Evolutionary conservation across 2,888 invertebrate species (phyloP), one percentile per base, ranked within the genome.

Genomic region (Galeopsomyia nigrocyanea): DNA sequence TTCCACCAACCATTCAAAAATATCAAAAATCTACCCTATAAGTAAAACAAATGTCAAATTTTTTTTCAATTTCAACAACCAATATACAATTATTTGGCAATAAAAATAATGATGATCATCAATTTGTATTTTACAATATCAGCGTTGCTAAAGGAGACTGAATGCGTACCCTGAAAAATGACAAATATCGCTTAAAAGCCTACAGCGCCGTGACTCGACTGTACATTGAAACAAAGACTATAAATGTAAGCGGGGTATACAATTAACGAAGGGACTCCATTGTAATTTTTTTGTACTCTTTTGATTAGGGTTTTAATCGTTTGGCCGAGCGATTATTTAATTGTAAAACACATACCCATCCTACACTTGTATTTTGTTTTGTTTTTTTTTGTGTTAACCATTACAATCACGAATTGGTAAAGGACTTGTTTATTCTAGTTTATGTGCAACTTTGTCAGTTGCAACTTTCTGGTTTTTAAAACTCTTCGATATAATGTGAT

Each of bases 281-380:
- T 71, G 61, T 78, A 71, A 65, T 78, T 78, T 77, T 81, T 85
- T 85, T 85, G 85, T 85, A 85, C 85, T 85, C 80, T 83, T 84
- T 84, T 83, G 82, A 84, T 84, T 84, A 82, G 80, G 82, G 80
- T 83, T 74, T 26, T 82, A 79, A 81, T 80, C 79, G 77, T 82
- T 81, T 81, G 80, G 81, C 82, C 80, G 75, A 80, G 80, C 81
- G 79, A 80, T 79, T 77, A 79, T 78, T 70, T 70, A 63, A 74
- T 63, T 71, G 70, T 64, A 67, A 73, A 74, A 67, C 39, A 74
- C 55, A 51, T 74, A 71, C 21, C 63, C 68, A 71, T 60, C 26
- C 31, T 58, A 70, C 50, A 68, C 62, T 67, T 13, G 39, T 39
- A 39, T 39, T 39, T 21, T 67, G 73, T 68, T 67, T 75, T 68